phyloP scores from a whole-genome alignment of 2,888 invertebrate species.

The Trissoscelio sp. region DNA sequence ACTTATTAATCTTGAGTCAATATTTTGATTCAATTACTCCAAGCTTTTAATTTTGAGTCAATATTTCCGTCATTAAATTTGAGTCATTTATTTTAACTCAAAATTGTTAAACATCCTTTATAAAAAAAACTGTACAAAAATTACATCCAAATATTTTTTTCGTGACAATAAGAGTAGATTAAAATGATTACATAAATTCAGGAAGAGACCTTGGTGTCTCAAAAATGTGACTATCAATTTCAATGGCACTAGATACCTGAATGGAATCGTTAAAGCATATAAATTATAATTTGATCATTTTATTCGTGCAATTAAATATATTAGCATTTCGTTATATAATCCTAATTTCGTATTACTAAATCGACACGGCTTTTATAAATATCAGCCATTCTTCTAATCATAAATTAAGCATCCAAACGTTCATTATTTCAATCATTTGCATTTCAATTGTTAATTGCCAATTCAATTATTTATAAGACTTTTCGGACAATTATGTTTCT shows the following conservation, averaged over 20 bases:
- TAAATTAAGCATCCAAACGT: slow-evolving; percentile 20
- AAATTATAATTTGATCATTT: slow-evolving; percentile 54
- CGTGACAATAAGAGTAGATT: slow-evolving; percentile 54
- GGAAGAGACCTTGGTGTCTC: slow-evolving; percentile 56
- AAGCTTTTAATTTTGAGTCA: no score
- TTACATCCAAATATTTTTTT: slow-evolving; percentile 20
- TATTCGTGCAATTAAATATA: slow-evolving; percentile 52
- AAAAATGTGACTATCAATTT: slow-evolving; percentile 62
- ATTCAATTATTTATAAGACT: slow-evolving; percentile 23
- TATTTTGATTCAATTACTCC: no score
- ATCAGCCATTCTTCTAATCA: slow-evolving; percentile 25
- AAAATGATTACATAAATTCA: slow-evolving; percentile 55
- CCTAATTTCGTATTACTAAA: slow-evolving; percentile 39
- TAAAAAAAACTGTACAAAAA: neutral
- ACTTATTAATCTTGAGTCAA: no score
- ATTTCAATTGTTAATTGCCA: slow-evolving; percentile 29
- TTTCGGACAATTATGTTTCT: neutral
- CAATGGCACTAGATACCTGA: slow-evolving; percentile 57
- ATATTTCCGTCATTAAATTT: no score
- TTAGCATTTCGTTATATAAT: slow-evolving; percentile 52
- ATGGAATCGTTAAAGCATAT: slow-evolving; percentile 50
- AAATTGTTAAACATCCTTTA: neutral
- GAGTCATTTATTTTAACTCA: no score
- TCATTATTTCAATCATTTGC: neutral
- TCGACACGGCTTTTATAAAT: slow-evolving; percentile 20